Evolutionary conservation across 92 coral and sea anemone species (phyloP).

Genomic region (Palythoa heliodiscus): DNA sequence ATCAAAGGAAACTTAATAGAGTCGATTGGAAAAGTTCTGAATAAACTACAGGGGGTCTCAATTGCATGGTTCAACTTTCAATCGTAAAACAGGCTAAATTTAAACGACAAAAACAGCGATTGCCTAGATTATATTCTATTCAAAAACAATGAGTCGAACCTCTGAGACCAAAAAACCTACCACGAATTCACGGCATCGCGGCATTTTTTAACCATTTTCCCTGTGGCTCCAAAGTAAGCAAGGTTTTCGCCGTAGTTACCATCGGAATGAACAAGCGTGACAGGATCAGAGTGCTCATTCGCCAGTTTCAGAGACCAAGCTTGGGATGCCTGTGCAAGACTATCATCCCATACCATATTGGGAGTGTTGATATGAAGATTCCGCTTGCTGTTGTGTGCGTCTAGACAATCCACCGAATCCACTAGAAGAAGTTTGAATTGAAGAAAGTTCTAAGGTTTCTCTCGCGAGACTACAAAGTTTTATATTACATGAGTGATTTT

Average conservation of each 20-base stretch:
- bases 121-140: no score
- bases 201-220: neutral
- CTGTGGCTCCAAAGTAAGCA: neutral
- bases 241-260: conserved; percentile 9
- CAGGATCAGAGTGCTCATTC: neutral
- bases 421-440: neutral
- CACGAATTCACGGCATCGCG: conserved; percentile 1
- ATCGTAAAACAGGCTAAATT: no score
- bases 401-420: neutral
- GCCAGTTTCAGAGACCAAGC: neutral
- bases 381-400: conserved; percentile 5
- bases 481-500: no score
- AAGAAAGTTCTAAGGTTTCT: no score
- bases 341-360: neutral
- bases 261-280: neutral
- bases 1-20: no score
- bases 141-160: no score
- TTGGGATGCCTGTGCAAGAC: conserved; percentile 8
- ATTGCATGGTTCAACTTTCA: no score
- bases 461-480: no score
- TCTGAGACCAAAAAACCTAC: neutral
- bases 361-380: neutral
- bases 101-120: no score
- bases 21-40: no score
- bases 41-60: no score